A percentile compares a stretch with the other conserved stretches of the same genome.
phyloP scores from a whole-genome alignment of 2,797 vertebrate species.

The Discoglossus pictus region DNA sequence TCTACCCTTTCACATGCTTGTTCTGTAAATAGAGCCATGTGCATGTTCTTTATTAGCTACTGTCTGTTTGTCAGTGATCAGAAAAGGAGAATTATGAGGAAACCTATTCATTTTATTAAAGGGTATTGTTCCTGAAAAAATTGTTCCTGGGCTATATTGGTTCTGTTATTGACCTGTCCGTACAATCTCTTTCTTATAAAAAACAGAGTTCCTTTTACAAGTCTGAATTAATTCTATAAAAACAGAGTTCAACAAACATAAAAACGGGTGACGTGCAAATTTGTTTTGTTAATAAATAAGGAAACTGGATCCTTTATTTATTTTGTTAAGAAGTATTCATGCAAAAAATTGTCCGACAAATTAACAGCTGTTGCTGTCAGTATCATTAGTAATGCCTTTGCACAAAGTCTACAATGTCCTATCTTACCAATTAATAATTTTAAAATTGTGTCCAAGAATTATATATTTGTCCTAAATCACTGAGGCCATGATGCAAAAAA shows the following conservation, averaged over 20 bases:
- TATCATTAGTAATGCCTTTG: not conserved
- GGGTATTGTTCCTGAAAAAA: conserved; percentile 34
- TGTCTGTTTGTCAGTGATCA: conserved; percentile 60
- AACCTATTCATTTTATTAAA: conserved; percentile 56
- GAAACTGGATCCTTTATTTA: conserved; percentile 48
- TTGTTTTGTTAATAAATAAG: conserved; percentile 43
- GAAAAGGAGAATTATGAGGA: conserved; percentile 43
- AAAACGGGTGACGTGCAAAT: not conserved
- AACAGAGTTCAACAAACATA: conserved; percentile 36
- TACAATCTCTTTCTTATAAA: conserved; percentile 30
- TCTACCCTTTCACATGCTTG: conserved; percentile 47
- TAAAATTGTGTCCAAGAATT: no score
- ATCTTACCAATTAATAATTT: no score
- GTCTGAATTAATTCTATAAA: conserved; percentile 13
- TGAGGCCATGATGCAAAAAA: no score
- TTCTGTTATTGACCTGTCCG: conserved; percentile 54
- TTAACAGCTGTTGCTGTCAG: not conserved
- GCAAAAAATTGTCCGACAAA: conserved; percentile 17
- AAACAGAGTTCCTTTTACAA: not conserved
- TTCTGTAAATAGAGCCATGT: conserved; percentile 62
- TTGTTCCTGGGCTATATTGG: conserved; percentile 48
- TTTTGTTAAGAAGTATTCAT: not conserved
- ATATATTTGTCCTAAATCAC: no score
- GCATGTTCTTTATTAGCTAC: conserved; percentile 57
- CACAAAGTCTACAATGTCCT: no score